Evolutionary conservation across 1,140 invertebrate genomes (phyloP), one percentile per base, ranked within the genome.

Genomic region (Dysdera silvatica): DNA sequence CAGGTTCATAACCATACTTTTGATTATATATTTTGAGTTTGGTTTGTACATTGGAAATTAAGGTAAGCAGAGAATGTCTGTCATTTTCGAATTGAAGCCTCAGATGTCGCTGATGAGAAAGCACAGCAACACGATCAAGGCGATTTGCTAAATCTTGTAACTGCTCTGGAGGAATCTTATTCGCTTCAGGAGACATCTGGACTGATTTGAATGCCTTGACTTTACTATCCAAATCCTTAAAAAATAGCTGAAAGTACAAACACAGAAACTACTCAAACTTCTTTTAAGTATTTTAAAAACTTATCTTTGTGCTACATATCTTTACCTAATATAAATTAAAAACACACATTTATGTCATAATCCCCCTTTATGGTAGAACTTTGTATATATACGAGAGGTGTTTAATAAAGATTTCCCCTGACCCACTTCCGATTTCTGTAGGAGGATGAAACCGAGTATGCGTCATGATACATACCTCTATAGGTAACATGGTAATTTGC

Each of bases 21-120:
- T 85, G 83, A 61, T 85, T 89, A 92, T 92, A 96, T 37, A 82
- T 78, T 74, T 86, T 85, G 63, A 95, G 77, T 77, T 94, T 95
- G 32, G 84, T 86, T 79, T 95, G 91, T 37, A 92, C 87, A 48
- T 91, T 79, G 72, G 88, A 87, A 28, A 95, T 82, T 77, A 94
- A 92, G 45, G 89, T 90, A 66, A 95, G 41, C 2, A 77, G 49
- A 20, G 65, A 60, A 43, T 70, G 70, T 55, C 72, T 65, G 24
- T 67, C 60, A 53, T 73, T 68, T 47, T 76, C 72, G 66, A 72
- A 76, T 26, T 73, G 70, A 14, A 78, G 61, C 56, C 66, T 60
- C 7, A 68, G 61, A 40, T 70, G 71, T 24, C 72, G 45, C 33
- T 69, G 62, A 4, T 70, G 69, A 6, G 70, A 69, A 12, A 62